These are phyloP conservation scores for Xenotilapia longispinis DNA, from an alignment of 2,113 vertebrate species.

Conservation along the genomic window DNA sequence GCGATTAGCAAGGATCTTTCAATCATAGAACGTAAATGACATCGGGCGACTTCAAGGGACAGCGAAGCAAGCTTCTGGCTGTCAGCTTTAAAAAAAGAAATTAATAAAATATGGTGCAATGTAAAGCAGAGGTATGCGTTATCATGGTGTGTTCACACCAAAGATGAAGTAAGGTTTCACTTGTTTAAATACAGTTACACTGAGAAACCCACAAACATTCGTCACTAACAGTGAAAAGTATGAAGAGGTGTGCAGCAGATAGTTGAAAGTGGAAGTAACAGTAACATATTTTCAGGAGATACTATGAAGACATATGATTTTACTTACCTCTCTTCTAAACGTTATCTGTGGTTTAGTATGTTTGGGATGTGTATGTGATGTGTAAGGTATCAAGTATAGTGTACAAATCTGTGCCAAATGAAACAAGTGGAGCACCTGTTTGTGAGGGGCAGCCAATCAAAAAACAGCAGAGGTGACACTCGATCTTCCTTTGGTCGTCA, in stretches of 20 bases:
- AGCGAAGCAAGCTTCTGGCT: accelerated
- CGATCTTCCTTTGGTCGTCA: background rate
- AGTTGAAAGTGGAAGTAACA: background rate
- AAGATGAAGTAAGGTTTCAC: background rate
- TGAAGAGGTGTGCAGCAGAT: background rate
- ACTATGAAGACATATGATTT: background rate
- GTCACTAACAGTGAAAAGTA: background rate
- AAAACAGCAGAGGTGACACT: background rate
- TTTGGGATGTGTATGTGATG: background rate
- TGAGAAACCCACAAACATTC: background rate
- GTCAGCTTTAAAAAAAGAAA: background rate
- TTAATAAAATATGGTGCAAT: background rate
- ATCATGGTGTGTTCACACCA: background rate
- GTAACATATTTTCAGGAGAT: background rate
- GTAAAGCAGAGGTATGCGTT: background rate
- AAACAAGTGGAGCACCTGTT: accelerated
- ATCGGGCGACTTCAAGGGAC: background rate
- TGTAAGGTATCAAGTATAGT: background rate
- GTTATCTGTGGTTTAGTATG: background rate
- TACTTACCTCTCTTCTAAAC: background rate
- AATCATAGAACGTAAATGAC: background rate
- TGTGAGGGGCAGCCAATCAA: background rate
- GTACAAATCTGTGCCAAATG: background rate
- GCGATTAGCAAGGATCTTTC: background rate
- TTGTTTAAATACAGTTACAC: background rate